Evolutionary conservation across 2,113 vertebrate genomes (phyloP), one percentile per base, ranked within the genome.

Genomic region (Burhinus bistriatus): DNA sequence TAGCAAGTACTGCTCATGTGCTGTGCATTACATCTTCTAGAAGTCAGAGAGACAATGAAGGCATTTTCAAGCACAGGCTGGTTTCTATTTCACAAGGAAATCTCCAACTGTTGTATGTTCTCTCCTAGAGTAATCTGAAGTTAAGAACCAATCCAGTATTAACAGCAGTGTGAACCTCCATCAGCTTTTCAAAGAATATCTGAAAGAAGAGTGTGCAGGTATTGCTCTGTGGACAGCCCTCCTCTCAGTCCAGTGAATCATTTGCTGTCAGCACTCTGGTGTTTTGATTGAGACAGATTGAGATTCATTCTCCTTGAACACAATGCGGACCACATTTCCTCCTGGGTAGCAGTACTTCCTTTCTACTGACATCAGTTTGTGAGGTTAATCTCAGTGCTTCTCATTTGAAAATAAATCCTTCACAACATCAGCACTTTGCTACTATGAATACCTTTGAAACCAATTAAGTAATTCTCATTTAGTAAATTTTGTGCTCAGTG

Each of bases 171-270:
- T 2, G 8, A 93, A 98, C 89, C 52, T 98, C 93, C 8, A 97
- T 64, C 11, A 97, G 97, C 26, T 98, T 98, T 97, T 98, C 98
- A 58, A 98, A 83, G 6, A 98, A 68, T 30, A 98, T 93, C 88
- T 98, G 95, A 34, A 97, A 97, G 88, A 93, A 95, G 40, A 98
- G 72, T 16, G 95, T 92, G 62, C 97, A 98, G 9, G 75, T 96
- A 13, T 97, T 83, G 1, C 55, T 97, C 14, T 96, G 89, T 6
- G 90, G 95, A 42, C 9, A 23, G 44, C 51, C 78, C 29, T 96
- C 93, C 30, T 98, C 97, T 61, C 96, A 72, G 65, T 98, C 96
- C 62, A 98, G 96, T 2, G 42, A 90, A 64, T 98, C 96, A 16
- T 97, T 97, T 68, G 97, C 83, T 26, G 96, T 47, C 84, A 98